Conservation (phyloP, 1,140 invertebrate genomes). For the Phymorhynchus buccinoides region DNA sequence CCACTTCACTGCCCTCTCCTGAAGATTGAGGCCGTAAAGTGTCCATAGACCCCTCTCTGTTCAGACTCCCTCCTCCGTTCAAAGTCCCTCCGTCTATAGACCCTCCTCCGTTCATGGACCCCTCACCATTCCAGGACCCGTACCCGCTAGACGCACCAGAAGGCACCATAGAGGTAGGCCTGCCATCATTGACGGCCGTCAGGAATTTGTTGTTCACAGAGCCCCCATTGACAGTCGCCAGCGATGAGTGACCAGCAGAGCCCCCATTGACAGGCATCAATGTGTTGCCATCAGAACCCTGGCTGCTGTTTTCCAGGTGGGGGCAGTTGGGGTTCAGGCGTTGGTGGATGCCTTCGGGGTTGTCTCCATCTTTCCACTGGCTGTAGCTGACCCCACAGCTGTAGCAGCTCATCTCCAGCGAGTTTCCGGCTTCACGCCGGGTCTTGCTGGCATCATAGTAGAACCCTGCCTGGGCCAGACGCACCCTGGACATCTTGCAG, state of each 20-base stretch:
- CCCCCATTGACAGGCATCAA: background rate
- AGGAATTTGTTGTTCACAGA: too few species aligned
- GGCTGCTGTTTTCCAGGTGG: background rate
- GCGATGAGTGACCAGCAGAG: background rate
- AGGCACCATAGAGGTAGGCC: background rate
- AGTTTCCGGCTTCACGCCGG: background rate
- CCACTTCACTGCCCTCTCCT: too few species aligned
- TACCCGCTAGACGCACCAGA: background rate
- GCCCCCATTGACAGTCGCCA: too few species aligned
- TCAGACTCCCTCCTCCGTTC: too few species aligned
- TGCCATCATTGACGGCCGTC: too few species aligned
- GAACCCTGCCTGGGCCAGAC: constrained; percentile 26
- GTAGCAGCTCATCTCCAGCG: constrained; percentile 9
- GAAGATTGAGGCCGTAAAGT: background rate
- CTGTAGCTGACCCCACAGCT: constrained; percentile 4
- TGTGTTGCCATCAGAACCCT: background rate
- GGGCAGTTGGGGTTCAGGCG: constrained; percentile 6
- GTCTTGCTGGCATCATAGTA: constrained; percentile 36
- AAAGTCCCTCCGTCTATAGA: too few species aligned
- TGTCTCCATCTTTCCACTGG: constrained; percentile 24
- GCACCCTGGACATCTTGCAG: background rate
- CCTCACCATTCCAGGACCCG: background rate
- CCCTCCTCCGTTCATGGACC: background rate
- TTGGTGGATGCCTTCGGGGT: background rate
- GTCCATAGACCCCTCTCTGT: background rate